Evolutionary conservation across 2,113 vertebrate genomes (phyloP), one percentile per base, ranked within the genome.

Genomic region (Zootoca vivipara): DNA sequence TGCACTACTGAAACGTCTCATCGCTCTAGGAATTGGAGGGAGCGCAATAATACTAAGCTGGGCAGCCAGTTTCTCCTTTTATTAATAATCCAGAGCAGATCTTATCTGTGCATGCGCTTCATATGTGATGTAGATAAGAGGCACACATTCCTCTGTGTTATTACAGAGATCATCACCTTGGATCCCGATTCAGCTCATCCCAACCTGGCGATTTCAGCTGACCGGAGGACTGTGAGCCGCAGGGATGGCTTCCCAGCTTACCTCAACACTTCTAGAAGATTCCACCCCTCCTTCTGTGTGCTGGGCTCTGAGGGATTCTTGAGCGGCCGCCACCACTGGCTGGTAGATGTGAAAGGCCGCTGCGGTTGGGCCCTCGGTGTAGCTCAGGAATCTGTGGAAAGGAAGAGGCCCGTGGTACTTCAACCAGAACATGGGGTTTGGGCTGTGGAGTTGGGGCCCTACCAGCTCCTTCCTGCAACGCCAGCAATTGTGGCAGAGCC

Each of bases 361-460:
- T 93, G 94, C 0, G 96, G 97, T 42, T 97, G 97, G 96, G 95
- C 90, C 83, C 77, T 97, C 30, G 96, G 96, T 2, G 93, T 97
- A 20, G 97, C 92, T 72, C 94, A 85, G 70, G 94, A 96, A 75
- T 96, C 96, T 5, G 91, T 97, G 80, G 96, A 97, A 94, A 96
- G 96, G 90, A 97, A 97, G 77, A 96, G 96, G 77, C 96, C 95
- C 87, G 96, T 96, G 78, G 96, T 94, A 1, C 90, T 97, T 69
- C 93, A 95, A 80, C 97, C 97, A 0, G 92, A 95, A 24, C 96
- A 96, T 10, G 96, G 97, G 7, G 96, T 96, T 94, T 98, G 96
- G 97, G 96, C 93, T 24, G 79, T 97, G 62, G 95, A 95, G 85
- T 88, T 97, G 65, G 97, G 92, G 52, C 90, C 85, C 16, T 95